Conservation (phyloP, 2,888 invertebrate genomes). For the Latrodectus hesperus region DNA sequence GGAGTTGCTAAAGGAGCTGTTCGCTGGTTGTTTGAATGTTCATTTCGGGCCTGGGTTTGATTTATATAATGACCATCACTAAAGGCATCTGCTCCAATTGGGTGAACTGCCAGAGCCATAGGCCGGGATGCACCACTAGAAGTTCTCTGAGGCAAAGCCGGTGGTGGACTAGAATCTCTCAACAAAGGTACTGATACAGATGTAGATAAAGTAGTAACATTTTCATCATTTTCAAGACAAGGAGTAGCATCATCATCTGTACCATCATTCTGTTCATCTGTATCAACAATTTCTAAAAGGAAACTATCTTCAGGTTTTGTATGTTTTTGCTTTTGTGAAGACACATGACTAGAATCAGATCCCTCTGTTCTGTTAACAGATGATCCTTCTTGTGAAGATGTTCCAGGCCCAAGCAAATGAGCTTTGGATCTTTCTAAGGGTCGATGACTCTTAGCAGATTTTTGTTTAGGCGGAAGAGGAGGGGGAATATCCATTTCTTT, state of each 20-base stretch:
- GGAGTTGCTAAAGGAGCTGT: constrained; percentile 80
- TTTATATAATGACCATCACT: constrained; percentile 44
- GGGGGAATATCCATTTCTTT: constrained; percentile 75
- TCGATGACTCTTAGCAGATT: constrained; percentile 78
- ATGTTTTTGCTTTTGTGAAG: constrained; percentile 41
- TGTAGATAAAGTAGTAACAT: constrained; percentile 22
- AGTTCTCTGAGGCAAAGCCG: constrained; percentile 66
- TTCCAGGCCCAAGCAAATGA: constrained; percentile 74
- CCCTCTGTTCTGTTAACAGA: constrained; percentile 21
- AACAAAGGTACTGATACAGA: constrained; percentile 53
- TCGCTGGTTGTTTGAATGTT: constrained; percentile 27
- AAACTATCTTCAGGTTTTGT: constrained; percentile 71
- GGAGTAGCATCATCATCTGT: constrained; percentile 45
- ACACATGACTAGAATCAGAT: constrained; percentile 50
- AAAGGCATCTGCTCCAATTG: constrained; percentile 30
- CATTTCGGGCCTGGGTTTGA: constrained; percentile 28
- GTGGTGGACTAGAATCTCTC: constrained; percentile 61
- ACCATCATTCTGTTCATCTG: constrained; percentile 70
- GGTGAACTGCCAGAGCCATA: constrained; percentile 54
- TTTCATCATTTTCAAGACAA: constrained; percentile 37
- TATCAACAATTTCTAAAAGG: constrained; percentile 71
- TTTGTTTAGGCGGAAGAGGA: constrained; percentile 81
- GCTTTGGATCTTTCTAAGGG: constrained; percentile 84
- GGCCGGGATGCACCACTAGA: constrained; percentile 66
- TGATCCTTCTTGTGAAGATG: constrained; percentile 44